phyloP scores from a whole-genome alignment of 2,888 invertebrate genomes.

The Eupithecia abbreviata region DNA sequence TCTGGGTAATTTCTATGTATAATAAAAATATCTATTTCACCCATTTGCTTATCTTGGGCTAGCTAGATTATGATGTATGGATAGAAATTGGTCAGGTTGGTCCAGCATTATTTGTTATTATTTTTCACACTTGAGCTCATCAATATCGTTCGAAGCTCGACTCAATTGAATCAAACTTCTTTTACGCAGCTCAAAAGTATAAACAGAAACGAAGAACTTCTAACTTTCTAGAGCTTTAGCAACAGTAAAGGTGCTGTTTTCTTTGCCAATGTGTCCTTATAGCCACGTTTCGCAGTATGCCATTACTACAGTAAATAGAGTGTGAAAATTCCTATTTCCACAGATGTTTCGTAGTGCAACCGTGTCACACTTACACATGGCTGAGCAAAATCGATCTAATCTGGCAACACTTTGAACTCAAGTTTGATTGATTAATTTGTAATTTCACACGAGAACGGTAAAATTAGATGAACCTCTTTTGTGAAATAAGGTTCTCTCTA shows the following conservation, averaged over 20 bases:
- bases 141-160: background rate
- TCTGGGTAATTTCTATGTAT: too few relatives aligned
- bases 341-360: conserved; percentile 47
- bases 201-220: background rate
- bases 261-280: conserved; percentile 22
- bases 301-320: conserved; percentile 64
- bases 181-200: background rate
- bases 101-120: too few relatives aligned
- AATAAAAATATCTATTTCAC: too few relatives aligned
- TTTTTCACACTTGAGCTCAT: background rate
- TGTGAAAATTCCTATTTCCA: conserved; percentile 64
- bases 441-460: background rate
- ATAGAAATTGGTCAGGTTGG: too few relatives aligned
- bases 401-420: conserved; percentile 17
- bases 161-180: background rate
- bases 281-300: conserved; percentile 35
- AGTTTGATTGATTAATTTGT: background rate
- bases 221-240: background rate
- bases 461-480: background rate
- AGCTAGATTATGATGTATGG: too few relatives aligned
- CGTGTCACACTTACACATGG: conserved; percentile 46
- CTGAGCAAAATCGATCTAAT: conserved; percentile 43
- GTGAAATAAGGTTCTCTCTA: background rate
- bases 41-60: too few relatives aligned
- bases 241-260: background rate